These are phyloP conservation scores for Eulemur macaco DNA, from an alignment of 2,113 vertebrate genomes.

Conservation along the genomic window DNA sequence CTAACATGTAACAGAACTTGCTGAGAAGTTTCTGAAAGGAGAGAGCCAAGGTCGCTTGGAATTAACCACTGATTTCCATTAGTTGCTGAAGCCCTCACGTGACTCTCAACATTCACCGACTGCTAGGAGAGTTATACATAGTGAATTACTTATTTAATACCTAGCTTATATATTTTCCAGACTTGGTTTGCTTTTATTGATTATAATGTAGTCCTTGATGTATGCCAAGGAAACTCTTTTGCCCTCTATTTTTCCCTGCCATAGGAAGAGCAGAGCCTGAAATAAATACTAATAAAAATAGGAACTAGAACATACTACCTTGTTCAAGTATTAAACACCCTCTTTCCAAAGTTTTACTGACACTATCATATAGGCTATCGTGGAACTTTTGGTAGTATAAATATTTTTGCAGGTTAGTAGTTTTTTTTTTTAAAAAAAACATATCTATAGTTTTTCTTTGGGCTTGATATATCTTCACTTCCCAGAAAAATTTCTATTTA, in stretches of 20 bases:
- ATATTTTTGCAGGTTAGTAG: background rate
- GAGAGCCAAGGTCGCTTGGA: background rate
- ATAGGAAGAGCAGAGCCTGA: background rate
- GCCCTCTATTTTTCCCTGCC: slow-evolving; percentile 33
- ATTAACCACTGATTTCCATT: background rate
- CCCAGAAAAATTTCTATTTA: slow-evolving; percentile 30
- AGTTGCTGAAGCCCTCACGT: background rate
- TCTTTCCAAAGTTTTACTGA: slow-evolving; percentile 43
- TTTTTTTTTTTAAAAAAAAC: background rate
- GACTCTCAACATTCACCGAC: background rate
- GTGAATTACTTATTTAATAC: slow-evolving; percentile 40
- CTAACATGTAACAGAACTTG: slow-evolving; percentile 9
- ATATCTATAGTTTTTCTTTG: background rate
- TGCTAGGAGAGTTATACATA: background rate
- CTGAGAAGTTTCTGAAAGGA: slow-evolving; percentile 3
- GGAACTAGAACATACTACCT: slow-evolving; percentile 23
- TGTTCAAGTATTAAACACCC: background rate
- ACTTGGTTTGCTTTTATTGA: slow-evolving; percentile 31
- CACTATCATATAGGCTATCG: background rate
- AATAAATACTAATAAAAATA: slow-evolving; percentile 49
- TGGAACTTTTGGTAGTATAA: background rate
- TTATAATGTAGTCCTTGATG: slow-evolving; percentile 21
- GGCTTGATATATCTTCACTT: background rate
- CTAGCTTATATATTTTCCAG: slow-evolving; percentile 20
- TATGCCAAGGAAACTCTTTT: slow-evolving; percentile 31